Base-by-base conservation (phyloP, 2,888 invertebrate genomes). In the Eucera pruinosa region DNA sequence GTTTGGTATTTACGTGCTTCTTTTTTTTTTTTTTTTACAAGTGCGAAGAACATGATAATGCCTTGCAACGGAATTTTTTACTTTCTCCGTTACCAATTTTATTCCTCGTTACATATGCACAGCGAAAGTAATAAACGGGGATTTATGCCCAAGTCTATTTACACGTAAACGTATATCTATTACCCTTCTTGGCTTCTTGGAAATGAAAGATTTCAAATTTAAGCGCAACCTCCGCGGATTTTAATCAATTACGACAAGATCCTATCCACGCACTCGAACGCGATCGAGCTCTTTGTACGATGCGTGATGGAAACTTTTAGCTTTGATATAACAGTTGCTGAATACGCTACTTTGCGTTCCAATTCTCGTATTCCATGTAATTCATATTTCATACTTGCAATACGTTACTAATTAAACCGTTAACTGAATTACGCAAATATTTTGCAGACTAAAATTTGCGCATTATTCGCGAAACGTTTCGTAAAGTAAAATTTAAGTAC, bases 241-340 rank as follows among this genome's bases (percentile, higher is more conserved):
- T 58, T 78, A 71, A 82, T 76, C 62, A 65, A 55, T 7, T n/a
- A 62, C 30, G 18, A 36, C 18, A 65, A 79, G 70, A 82, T 80
- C 54, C 20, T 45, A 48, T 43, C 33, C 60, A 71, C 60, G 43
- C 54, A 70, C 48, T 41, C 33, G 54, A n/a, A 70, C 69, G 74
- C 68, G 67, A 48, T 70, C 45, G 27, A 48, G 67, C 48, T 83
- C 69, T 77, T 76, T 76, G 69, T 67, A 62, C 61, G 73, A 65
- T 77, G 81, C 86, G 86, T 88, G 85, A 89, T 89, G 88, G 87
- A 88, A 89, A 89, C 69, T 88, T 88, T 88, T 86, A 52, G 64
- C 41, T 27, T 52, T 55, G 76, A 86, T 83, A 84, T 75, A 78
- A 72, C 60, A 69, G 77, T 76, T 54, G 55, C 13, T 54, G 20